Evolutionary conservation across 2,797 vertebrate genomes (phyloP).

Genomic region (Falco novaeseelandiae): DNA sequence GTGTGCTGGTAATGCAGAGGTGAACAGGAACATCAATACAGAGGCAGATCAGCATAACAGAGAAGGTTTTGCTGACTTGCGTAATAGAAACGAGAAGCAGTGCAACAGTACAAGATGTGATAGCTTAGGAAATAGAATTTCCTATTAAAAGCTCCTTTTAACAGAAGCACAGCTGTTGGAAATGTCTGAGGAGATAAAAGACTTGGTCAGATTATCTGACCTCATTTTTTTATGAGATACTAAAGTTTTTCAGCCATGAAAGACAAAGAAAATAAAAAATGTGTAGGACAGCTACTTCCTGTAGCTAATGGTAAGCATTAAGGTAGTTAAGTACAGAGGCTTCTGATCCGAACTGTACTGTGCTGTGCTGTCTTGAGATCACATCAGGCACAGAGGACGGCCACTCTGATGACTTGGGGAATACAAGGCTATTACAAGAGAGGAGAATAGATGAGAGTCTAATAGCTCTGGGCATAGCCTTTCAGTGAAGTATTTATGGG

Average conservation of each 20-base stretch:
- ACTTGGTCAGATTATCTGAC: neutral
- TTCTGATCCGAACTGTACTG: neutral
- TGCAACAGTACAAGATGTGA: neutral
- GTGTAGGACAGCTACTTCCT: neutral
- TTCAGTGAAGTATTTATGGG: neutral
- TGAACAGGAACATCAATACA: neutral
- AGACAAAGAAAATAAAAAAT: neutral
- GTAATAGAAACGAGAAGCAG: neutral
- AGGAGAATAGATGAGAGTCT: neutral
- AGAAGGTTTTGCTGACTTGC: neutral
- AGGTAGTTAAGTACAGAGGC: neutral
- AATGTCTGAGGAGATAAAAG: neutral
- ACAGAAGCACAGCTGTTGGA: neutral
- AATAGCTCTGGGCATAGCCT: neutral
- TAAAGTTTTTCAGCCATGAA: neutral
- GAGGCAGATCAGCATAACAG: fast-evolving
- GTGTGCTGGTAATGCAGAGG: neutral
- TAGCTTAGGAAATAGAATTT: neutral
- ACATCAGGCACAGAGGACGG: neutral
- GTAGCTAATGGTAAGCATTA: neutral
- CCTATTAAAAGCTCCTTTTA: neutral
- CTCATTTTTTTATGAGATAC: neutral
- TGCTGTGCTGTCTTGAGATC: neutral
- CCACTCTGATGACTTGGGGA: neutral
- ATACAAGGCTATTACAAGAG: neutral